A percentile compares a stretch with the other conserved stretches of the same genome.
These are phyloP conservation scores for Uloborus plumipes DNA, from an alignment of 2,888 invertebrate genomes.

Conservation along the genomic window DNA sequence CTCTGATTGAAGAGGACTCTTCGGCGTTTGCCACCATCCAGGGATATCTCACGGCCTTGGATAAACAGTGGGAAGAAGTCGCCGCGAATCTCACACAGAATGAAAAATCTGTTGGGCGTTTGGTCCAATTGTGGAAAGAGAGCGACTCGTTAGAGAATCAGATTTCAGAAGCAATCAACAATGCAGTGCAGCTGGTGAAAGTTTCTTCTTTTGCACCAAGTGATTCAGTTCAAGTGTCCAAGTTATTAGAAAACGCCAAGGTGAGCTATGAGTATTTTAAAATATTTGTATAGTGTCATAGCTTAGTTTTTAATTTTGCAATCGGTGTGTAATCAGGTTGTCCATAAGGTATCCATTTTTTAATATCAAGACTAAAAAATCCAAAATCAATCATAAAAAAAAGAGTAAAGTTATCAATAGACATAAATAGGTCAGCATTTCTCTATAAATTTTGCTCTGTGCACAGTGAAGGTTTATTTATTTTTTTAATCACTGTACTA, in stretches of 20 bases:
- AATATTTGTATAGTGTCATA: too few species aligned
- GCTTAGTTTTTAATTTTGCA: too few species aligned
- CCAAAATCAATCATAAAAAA: too few species aligned
- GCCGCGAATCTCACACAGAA: constrained; percentile 41
- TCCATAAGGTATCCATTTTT: too few species aligned
- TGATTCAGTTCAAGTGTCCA: constrained; percentile 61
- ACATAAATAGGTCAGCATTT: too few species aligned
- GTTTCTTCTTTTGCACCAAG: constrained; percentile 29
- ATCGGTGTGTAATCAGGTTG: too few species aligned
- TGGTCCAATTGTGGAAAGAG: constrained; percentile 60
- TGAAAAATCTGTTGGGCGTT: constrained; percentile 29
- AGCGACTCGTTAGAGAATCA: constrained; percentile 34
- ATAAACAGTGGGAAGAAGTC: constrained; percentile 85
- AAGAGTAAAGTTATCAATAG: too few species aligned
- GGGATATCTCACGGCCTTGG: constrained; percentile 82
- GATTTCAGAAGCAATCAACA: constrained; percentile 22
- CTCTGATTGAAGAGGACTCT: constrained; percentile 60
- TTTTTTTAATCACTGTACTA: too few species aligned
- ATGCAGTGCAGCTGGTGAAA: constrained; percentile 31
- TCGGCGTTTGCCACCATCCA: constrained; percentile 80
- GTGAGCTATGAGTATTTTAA: constrained; percentile 34
- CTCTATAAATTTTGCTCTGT: too few species aligned
- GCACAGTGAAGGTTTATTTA: too few species aligned
- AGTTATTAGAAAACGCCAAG: constrained; percentile 65
- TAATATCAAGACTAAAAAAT: too few species aligned